Evolutionary conservation across 1,140 invertebrate genomes (phyloP), one percentile per base, ranked within the genome.

Genomic region (Pseudachorutes palmiensis): DNA sequence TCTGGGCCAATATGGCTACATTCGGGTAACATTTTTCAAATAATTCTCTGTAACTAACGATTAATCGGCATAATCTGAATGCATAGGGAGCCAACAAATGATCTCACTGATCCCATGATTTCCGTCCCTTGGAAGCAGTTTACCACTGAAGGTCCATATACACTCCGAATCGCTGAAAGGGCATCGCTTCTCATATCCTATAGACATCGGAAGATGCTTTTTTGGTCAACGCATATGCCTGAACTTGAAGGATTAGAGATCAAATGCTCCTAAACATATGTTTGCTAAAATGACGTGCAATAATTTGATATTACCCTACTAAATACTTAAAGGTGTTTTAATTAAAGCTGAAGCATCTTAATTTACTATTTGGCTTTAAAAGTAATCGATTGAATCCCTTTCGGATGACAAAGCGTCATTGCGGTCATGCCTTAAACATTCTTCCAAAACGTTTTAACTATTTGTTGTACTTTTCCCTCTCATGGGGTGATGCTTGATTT

Each of bases 1-100:
- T 72, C 1, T 72, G 71, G 71, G 29, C 69, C 0, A 72, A 72
- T 66, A 26, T 70, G 2, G 71, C 71, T 2, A 70, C 70, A 66
- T 65, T 65, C 19, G 71, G 69, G 71, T 72, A 66, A 62, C 30
- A 12, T 59, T 66, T 62, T 41, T 63, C 3, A 14, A n/a, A n/a
- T n/a, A n/a, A n/a, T n/a, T n/a, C n/a, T n/a, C n/a, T n/a, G n/a
- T n/a, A n/a, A n/a, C n/a, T n/a, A n/a, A n/a, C n/a, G n/a, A n/a
- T n/a, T n/a, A n/a, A n/a, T n/a, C n/a, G n/a, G n/a, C n/a, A n/a
- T n/a, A n/a, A n/a, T n/a, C n/a, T n/a, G n/a, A n/a, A n/a, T n/a
- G n/a, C 19, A 30, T 51, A 71, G 70, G 19, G n/a, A 45, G 24
- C 70, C 70, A 5, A 71, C 66, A 19, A 51, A n/a, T 2, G 41